phyloP scores from a whole-genome alignment of 2,888 invertebrate species.

The Rugalucina vietnamica region DNA sequence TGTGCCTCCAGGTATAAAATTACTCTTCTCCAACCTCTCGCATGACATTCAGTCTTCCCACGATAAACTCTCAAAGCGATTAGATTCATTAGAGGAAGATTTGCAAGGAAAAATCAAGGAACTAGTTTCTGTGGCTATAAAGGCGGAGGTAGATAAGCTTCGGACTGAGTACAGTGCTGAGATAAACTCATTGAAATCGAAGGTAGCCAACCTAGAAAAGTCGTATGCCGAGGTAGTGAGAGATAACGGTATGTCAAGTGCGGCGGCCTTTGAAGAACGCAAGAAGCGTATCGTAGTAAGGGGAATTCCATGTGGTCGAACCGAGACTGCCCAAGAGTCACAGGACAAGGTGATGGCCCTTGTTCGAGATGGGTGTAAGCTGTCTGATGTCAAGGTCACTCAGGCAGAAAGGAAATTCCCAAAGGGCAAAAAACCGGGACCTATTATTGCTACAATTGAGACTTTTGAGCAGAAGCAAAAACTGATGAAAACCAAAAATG shows the following conservation, averaged over 20 bases:
- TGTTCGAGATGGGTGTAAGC: not conserved
- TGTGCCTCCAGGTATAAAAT: not conserved
- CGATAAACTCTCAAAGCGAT: not conserved
- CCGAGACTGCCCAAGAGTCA: not conserved
- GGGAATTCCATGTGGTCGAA: not conserved
- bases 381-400: slow-evolving; percentile 2
- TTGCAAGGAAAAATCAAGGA: not conserved
- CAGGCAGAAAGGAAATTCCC: not conserved
- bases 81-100: not conserved
- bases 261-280: not conserved
- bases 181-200: not conserved
- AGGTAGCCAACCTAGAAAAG: not conserved
- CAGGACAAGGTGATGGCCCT: not conserved
- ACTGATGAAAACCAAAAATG: slow-evolving; percentile 1
- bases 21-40: not conserved
- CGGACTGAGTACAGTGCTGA: not conserved
- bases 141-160: not conserved
- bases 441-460: not conserved
- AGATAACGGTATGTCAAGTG: not conserved
- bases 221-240: not conserved
- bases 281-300: not conserved
- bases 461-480: not conserved
- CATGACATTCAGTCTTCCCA: not conserved
- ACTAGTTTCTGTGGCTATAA: not conserved
- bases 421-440: not conserved